Evolutionary conservation across 1,140 invertebrate genomes (phyloP), one percentile per base, ranked within the genome.

Genomic region (Drosophila teissieri): DNA sequence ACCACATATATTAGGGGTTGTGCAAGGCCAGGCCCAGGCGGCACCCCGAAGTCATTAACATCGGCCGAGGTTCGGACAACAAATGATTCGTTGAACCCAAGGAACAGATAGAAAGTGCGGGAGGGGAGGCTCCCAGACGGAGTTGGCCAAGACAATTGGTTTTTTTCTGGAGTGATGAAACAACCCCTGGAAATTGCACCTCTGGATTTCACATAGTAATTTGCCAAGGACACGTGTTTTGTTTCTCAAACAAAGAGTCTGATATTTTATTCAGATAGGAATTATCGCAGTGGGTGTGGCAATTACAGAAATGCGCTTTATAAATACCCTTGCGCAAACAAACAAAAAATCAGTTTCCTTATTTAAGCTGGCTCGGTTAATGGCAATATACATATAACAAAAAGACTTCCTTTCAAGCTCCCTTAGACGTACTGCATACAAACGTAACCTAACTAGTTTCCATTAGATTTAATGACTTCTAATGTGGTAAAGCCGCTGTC

Each of bases 61-160:
- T 68, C 27, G 19, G 34, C 37, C 44, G 60, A 54, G 58, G 60
- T 62, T 62, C 64, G 67, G 42, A 69, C 67, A 70, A 70, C 67
- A 56, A 69, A 34, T 34, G 34, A 70, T 56, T 56, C 68, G 42
- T 70, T 70, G 68, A 70, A 70, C 67, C 67, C 17, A 34, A n/a
- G 24, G 24, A 10, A 24, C 22, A 31, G 48, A 44, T 36, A 64
- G 34, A 67, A 65, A 67, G 63, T 34, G 27, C 8, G 61, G 24
- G 24, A 24, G 22, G 22, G 15, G 4, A 2, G 4, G 8, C 15
- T 0, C 24, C 11, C 27, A 51, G 45, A 53, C 31, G 34, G 10
- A 27, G 24, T 57, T 51, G 12, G 15, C 49, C 27, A 36, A 51
- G 10, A 6, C 48, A 34, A 51, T 34, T 39, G 17, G 14, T 4